Percentiles rank a stretch among this genome's conserved stretches.
These are phyloP conservation scores for Rhingia rostrata DNA, from an alignment of 2,888 invertebrate genomes.

Conservation along the genomic window DNA sequence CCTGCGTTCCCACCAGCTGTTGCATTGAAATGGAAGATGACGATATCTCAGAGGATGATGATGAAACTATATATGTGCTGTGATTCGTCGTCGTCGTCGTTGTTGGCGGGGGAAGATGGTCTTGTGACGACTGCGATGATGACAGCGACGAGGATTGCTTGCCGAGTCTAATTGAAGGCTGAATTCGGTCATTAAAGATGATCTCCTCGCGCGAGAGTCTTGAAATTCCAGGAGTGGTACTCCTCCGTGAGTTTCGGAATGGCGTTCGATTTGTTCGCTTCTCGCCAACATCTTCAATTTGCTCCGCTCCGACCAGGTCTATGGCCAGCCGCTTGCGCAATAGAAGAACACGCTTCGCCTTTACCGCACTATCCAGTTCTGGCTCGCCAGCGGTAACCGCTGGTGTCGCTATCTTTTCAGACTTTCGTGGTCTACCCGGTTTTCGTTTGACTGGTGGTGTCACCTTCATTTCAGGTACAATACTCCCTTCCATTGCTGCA, in stretches of 20 bases:
- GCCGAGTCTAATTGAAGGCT: conserved; percentile 44
- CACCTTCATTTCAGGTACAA: conserved; percentile 76
- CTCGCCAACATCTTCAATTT: conserved; percentile 64
- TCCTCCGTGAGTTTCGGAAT: conserved; percentile 79
- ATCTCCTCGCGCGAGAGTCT: conserved; percentile 51
- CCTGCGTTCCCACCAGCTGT: conserved; percentile 28
- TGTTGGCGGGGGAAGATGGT: conserved; percentile 6
- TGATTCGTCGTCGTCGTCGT: conserved; percentile 39
- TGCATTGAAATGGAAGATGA: conserved; percentile 56
- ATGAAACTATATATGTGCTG: conserved; percentile 45
- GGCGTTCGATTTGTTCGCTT: conserved; percentile 77
- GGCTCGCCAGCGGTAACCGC: background rate
- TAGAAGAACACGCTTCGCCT: conserved; percentile 80
- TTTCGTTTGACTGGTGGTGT: conserved; percentile 80
- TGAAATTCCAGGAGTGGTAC: conserved; percentile 75
- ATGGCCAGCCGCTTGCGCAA: conserved; percentile 81
- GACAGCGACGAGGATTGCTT: conserved; percentile 62
- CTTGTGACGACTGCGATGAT: conserved; percentile 60
- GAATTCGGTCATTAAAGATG: conserved; percentile 38
- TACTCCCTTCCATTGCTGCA: conserved; percentile 56
- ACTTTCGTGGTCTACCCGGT: conserved; percentile 83
- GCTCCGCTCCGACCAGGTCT: conserved; percentile 80
- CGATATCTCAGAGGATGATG: conserved; percentile 38
- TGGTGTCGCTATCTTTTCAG: conserved; percentile 63
- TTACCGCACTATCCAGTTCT: conserved; percentile 73